phyloP scores from a whole-genome alignment of 64 coral and sea anemone genomes.

The Platygyra sinensis region DNA sequence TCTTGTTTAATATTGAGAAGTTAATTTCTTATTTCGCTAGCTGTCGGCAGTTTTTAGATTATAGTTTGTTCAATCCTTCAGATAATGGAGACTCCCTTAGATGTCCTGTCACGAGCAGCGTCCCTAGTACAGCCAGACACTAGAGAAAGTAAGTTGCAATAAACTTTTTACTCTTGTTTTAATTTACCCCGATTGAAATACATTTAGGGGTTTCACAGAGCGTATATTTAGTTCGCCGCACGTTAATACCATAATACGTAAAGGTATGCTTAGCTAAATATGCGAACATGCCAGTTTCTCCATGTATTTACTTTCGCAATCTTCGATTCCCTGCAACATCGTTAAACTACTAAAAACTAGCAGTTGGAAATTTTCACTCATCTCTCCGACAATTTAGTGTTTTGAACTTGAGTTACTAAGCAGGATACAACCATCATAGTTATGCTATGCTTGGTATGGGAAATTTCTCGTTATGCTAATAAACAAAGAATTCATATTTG shows the following conservation, averaged over 20 bases:
- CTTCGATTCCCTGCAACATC: neutral
- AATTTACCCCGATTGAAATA: neutral
- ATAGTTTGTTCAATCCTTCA: neutral
- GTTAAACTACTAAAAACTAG: neutral
- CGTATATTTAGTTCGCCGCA: neutral
- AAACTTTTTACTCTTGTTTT: neutral
- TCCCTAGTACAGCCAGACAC: slow-evolving; percentile 79
- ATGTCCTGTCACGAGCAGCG: slow-evolving; percentile 90
- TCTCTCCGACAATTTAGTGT: neutral
- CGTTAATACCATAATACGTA: neutral
- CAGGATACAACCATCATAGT: slow-evolving; percentile 35
- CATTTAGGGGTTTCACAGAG: neutral
- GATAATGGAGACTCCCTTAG: slow-evolving; percentile 86
- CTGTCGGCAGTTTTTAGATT: neutral
- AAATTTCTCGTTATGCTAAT: slow-evolving; percentile 47
- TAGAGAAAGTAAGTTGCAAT: slow-evolving; percentile 65
- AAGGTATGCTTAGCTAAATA: neutral
- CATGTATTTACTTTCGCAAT: neutral
- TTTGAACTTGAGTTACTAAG: slow-evolving; percentile 27
- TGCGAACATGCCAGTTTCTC: neutral
- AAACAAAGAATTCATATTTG: slow-evolving; percentile 42
- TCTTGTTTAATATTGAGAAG: neutral
- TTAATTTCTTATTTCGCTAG: neutral
- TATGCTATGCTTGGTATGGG: slow-evolving; percentile 61
- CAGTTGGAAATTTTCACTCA: neutral